phyloP scores from a whole-genome alignment of 2,888 invertebrate genomes.

The Nomada ruficornis region DNA sequence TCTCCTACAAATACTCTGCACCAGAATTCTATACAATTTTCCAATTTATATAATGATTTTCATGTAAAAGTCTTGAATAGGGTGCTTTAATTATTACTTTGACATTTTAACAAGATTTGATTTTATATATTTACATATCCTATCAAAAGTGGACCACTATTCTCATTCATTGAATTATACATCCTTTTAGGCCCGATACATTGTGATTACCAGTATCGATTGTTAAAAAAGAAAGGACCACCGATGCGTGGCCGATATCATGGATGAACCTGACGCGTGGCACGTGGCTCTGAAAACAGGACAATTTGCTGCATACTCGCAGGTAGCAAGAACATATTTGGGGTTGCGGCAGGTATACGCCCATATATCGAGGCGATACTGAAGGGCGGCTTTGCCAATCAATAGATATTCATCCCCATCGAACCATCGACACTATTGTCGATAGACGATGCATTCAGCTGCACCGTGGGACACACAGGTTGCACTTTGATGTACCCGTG shows the following conservation, averaged over 20 bases:
- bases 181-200: background rate
- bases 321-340: conserved; percentile 67
- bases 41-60: too few relatives aligned
- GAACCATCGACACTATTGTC: conserved; percentile 77
- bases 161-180: background rate
- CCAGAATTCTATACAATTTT: too few relatives aligned
- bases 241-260: conserved; percentile 41
- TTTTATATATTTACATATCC: too few relatives aligned
- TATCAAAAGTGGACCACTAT: too few relatives aligned
- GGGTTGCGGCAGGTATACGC: conserved; percentile 76
- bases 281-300: conserved; percentile 76
- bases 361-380: conserved; percentile 73
- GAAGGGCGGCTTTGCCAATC: conserved; percentile 79
- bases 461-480: conserved; percentile 77
- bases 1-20: too few relatives aligned
- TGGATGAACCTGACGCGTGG: conserved; percentile 74
- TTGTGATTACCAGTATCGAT: conserved; percentile 47
- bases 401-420: conserved; percentile 83
- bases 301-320: conserved; percentile 70
- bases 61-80: too few relatives aligned
- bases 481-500: conserved; percentile 69
- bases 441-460: conserved; percentile 79
- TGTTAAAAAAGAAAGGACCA: conserved; percentile 52
- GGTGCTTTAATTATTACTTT: too few relatives aligned
- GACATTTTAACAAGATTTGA: too few relatives aligned